Conservation (phyloP, 2,113 vertebrate genomes). For the Jacana jacana region DNA sequence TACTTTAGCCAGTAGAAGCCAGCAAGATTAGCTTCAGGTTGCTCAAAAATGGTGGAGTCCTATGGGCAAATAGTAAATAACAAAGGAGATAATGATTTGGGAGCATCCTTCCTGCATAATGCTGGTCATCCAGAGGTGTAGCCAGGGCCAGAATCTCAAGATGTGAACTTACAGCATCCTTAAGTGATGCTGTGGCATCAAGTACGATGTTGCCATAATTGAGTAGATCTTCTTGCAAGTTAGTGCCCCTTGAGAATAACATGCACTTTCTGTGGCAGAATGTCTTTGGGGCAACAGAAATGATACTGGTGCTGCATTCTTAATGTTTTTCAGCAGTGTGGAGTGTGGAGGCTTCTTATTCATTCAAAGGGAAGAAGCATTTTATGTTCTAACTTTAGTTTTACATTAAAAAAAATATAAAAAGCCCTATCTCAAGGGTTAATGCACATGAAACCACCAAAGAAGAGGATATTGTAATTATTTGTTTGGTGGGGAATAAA, state of each 20-base stretch:
- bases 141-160: neutral
- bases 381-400: neutral
- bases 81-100: neutral
- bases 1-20: neutral
- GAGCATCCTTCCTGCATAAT: neutral
- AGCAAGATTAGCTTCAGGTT: neutral
- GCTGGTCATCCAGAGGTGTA: neutral
- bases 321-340: rapidly evolving
- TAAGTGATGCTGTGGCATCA: neutral
- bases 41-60: neutral
- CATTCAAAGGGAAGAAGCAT: neutral
- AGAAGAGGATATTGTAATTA: neutral
- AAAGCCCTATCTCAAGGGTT: neutral
- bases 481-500: neutral
- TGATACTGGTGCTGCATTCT: rapidly evolving
- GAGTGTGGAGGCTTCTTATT: neutral
- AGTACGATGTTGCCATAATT: neutral
- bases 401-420: too few relatives aligned
- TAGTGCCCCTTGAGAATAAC: neutral
- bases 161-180: neutral
- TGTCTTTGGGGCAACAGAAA: neutral
- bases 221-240: neutral
- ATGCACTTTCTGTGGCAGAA: neutral
- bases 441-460: neutral
- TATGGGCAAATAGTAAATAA: neutral